phyloP scores from a whole-genome alignment of 1,140 invertebrate species.

The Dendroctonus ponderosae region DNA sequence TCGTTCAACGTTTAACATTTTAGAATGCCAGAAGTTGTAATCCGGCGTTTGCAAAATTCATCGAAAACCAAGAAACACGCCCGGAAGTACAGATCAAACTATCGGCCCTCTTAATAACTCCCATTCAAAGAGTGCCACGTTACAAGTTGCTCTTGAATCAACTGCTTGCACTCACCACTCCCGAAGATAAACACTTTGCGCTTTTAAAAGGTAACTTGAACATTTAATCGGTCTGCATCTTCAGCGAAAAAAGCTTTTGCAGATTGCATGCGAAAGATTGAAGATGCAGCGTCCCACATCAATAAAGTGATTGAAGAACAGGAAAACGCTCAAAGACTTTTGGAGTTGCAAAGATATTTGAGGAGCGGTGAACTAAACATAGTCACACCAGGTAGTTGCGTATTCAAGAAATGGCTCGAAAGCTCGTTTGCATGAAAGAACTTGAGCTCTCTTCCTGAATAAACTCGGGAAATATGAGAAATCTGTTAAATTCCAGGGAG shows the following conservation, averaged over 20 bases:
- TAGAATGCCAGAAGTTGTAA: constrained; percentile 47
- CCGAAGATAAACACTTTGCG: constrained; percentile 60
- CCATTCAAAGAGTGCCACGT: constrained; percentile 73
- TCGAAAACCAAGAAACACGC: constrained; percentile 64
- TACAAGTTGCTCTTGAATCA: constrained; percentile 72
- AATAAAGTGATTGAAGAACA: constrained; percentile 70
- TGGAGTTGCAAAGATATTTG: constrained; percentile 66
- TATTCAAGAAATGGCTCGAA: too few species aligned
- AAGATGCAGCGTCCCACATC: constrained; percentile 67
- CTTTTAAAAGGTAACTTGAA: constrained; percentile 10
- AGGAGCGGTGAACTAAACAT: constrained; percentile 61
- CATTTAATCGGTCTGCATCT: neutral
- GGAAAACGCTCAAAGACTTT: constrained; percentile 67
- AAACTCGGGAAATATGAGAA: too few species aligned
- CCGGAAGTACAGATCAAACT: constrained; percentile 71
- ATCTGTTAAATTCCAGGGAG: constrained; percentile 54
- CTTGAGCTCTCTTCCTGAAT: too few species aligned
- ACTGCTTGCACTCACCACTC: constrained; percentile 62
- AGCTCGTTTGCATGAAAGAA: too few species aligned
- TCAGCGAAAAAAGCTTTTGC: constrained; percentile 12
- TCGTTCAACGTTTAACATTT: constrained; percentile 12
- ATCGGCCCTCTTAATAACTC: constrained; percentile 69
- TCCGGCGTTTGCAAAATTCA: constrained; percentile 60
- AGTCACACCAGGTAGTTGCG: constrained; percentile 59
- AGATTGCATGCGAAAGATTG: constrained; percentile 67